A percentile compares a stretch with the other conserved stretches of the same genome.
phyloP scores from a whole-genome alignment of 2,113 vertebrate genomes.

The Rhabdornis inornatus region DNA sequence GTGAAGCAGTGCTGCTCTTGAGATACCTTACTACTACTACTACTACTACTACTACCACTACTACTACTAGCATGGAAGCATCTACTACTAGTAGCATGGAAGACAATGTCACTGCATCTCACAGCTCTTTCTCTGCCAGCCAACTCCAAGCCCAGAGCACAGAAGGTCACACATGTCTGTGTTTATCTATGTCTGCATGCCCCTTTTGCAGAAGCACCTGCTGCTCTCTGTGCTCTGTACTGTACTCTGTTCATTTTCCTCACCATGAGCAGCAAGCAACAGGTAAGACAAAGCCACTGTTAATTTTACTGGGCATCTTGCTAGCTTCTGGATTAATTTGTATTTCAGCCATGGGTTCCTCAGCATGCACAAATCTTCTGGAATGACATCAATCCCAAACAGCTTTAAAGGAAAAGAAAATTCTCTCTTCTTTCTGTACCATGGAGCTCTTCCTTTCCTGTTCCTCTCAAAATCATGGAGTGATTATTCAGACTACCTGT shows the following conservation, averaged over 20 bases:
- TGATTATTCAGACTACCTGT: neutral
- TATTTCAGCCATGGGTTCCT: neutral
- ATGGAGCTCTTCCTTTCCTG: neutral
- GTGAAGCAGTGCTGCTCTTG: neutral
- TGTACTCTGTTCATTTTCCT: neutral
- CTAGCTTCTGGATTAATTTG: neutral
- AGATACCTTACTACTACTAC: neutral
- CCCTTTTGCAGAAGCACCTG: neutral
- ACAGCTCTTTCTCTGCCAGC: neutral
- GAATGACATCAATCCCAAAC: neutral
- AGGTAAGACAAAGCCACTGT: neutral
- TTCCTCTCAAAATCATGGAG: neutral
- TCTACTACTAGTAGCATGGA: neutral
- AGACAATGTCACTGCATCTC: neutral
- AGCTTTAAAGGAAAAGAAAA: neutral
- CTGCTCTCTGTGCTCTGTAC: neutral
- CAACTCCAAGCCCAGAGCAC: neutral
- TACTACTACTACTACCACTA: neutral
- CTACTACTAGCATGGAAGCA: too few species aligned
- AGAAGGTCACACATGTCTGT: accelerated
- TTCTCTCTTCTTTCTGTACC: neutral
- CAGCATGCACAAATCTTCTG: neutral
- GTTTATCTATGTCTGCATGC: neutral
- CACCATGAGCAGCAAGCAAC: neutral
- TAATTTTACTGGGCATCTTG: neutral